Evolutionary conservation across 2,888 invertebrate species (phyloP).

Genomic region (Tachina fera): DNA sequence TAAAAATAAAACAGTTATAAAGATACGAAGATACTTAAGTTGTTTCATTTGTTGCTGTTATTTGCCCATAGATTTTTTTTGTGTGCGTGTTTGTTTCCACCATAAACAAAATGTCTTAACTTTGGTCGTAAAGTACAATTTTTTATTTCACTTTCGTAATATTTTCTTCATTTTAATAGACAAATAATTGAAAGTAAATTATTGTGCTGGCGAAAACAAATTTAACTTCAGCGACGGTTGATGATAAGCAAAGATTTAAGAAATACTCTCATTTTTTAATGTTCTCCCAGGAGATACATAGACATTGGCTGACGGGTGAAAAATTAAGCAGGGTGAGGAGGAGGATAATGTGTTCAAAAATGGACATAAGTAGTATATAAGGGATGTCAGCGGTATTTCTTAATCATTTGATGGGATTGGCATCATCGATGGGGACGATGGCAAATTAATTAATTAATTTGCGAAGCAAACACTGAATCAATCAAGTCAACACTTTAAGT

Average conservation of each 20-base stretch:
- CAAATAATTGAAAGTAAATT: constrained; percentile 63
- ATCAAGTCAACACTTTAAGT: too few relatives aligned
- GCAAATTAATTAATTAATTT: too few relatives aligned
- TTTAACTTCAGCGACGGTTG: constrained; percentile 3
- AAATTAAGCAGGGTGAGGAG: neutral
- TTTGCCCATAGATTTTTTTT: constrained; percentile 5
- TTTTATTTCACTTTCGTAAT: constrained; percentile 41
- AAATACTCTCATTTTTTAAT: neutral
- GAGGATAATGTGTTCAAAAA: neutral
- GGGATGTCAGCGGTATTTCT: neutral
- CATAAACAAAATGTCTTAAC: constrained; percentile 55
- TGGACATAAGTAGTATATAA: neutral
- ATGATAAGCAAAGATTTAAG: constrained; percentile 30
- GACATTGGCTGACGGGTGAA: neutral
- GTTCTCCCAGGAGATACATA: neutral
- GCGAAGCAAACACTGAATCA: too few relatives aligned
- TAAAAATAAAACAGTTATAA: constrained; percentile 14
- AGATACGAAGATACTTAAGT: constrained; percentile 34
- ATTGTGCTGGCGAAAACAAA: constrained; percentile 27
- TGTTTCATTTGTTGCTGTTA: constrained; percentile 55
- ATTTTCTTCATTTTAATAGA: constrained; percentile 58
- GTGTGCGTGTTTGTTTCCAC: neutral
- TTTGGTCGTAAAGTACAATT: constrained; percentile 52
- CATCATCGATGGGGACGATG: neutral
- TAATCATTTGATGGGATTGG: neutral